These are phyloP conservation scores for Siniperca chuatsi DNA, from an alignment of 2,113 vertebrate genomes.

Conservation along the genomic window DNA sequence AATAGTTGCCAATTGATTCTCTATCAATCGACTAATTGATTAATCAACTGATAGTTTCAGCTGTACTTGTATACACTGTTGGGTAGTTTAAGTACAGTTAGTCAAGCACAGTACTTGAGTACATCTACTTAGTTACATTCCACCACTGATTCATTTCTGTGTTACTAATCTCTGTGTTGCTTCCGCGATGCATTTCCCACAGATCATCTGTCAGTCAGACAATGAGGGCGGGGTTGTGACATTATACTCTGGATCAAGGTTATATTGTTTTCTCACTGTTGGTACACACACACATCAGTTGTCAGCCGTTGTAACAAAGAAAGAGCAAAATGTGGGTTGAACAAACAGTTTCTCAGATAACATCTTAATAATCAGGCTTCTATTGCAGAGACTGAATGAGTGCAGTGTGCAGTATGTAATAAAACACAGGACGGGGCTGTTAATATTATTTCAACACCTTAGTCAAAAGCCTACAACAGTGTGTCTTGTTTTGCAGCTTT, in stretches of 20 bases:
- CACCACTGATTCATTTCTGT: background rate
- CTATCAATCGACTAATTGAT: too few relatives aligned
- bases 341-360: background rate
- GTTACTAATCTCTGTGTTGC: background rate
- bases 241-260: slow-evolving; percentile 16
- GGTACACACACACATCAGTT: background rate
- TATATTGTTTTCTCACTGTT: background rate
- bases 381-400: background rate
- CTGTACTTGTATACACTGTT: too few relatives aligned
- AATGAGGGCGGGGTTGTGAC: background rate
- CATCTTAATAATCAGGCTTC: background rate
- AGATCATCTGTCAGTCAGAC: slow-evolving; percentile 30
- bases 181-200: background rate
- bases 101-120: background rate
- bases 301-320: background rate
- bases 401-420: too few relatives aligned
- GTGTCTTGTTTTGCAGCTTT: background rate
- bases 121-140: background rate
- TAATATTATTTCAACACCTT: background rate
- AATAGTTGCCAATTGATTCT: too few relatives aligned
- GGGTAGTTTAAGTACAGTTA: too few relatives aligned
- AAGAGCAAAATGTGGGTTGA: background rate
- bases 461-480: background rate
- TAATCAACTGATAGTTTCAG: too few relatives aligned
- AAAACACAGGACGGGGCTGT: background rate